Evolutionary conservation across 2,113 vertebrate species (phyloP).

Genomic region (Periophthalmus modestus): DNA sequence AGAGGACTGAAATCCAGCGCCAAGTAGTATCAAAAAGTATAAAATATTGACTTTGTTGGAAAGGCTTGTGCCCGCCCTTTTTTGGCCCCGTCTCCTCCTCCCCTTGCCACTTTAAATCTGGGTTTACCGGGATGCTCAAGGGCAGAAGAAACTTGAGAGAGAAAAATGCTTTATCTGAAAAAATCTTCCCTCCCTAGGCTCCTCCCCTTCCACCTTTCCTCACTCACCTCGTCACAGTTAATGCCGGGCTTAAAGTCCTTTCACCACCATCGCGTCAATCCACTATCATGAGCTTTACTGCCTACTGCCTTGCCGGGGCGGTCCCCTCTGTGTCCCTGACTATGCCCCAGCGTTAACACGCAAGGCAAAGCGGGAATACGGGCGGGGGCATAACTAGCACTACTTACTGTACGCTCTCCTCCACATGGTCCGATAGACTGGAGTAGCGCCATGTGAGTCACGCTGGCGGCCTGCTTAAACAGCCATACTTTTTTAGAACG

Average conservation of each 20-base stretch:
- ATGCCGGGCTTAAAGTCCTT: constrained; percentile 86
- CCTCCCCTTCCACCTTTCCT: constrained; percentile 44
- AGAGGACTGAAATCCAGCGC: constrained; percentile 60
- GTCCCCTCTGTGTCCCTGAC: constrained; percentile 67
- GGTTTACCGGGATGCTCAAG: constrained; percentile 81
- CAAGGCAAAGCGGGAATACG: constrained; percentile 79
- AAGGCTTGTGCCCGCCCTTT: constrained; percentile 62
- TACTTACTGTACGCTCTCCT: no score
- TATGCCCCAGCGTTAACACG: constrained; percentile 79
- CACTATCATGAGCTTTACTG: constrained; percentile 89
- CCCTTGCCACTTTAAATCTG: constrained; percentile 73
- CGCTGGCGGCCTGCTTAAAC: no score
- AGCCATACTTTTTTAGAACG: no score
- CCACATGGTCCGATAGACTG: no score
- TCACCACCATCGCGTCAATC: constrained; percentile 90
- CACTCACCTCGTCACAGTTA: constrained; percentile 80
- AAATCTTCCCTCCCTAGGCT: constrained; percentile 67
- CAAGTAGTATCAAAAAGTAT: constrained; percentile 73
- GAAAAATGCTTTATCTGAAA: constrained; percentile 79
- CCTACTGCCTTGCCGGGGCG: constrained; percentile 82
- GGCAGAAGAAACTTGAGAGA: constrained; percentile 83
- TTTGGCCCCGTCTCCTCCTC: constrained; percentile 41
- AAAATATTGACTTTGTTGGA: constrained; percentile 74
- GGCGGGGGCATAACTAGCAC: not conserved
- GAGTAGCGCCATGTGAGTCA: no score